These are phyloP conservation scores for Ceratotherium simum DNA, from an alignment of 2,113 vertebrate genomes.

Conservation along the genomic window DNA sequence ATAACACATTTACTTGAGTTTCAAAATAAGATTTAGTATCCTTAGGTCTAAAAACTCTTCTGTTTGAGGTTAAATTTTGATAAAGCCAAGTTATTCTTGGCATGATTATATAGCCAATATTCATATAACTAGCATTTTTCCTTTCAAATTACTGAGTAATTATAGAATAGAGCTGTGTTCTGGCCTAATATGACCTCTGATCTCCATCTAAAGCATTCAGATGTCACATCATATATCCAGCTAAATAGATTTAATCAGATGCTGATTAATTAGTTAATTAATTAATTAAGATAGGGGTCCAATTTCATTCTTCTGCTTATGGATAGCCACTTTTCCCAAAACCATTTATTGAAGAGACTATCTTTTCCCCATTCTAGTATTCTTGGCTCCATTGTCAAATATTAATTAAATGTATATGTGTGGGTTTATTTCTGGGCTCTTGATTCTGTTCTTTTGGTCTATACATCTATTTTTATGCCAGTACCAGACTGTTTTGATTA, in stretches of 20 bases:
- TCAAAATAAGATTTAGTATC: neutral
- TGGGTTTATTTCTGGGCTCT: neutral
- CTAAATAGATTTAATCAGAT: constrained; percentile 34
- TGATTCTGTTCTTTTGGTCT: neutral
- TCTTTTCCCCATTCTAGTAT: neutral
- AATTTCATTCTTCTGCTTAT: neutral
- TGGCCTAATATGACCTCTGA: neutral
- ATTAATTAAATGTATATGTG: neutral
- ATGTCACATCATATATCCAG: neutral
- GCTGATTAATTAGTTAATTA: neutral
- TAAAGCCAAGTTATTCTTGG: neutral
- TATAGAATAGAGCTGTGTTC: neutral
- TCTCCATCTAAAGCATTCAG: neutral
- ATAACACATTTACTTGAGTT: neutral
- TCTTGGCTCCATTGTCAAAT: neutral
- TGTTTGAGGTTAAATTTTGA: constrained; percentile 36
- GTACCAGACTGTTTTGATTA: neutral
- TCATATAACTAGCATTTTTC: neutral
- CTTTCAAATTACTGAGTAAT: constrained; percentile 18
- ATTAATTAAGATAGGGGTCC: neutral
- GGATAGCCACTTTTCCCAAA: neutral
- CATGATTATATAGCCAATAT: neutral
- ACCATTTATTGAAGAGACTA: neutral
- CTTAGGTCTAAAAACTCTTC: constrained; percentile 9
- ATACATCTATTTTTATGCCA: neutral